These are phyloP conservation scores for Aplocera efformata DNA, from an alignment of 2,888 invertebrate genomes.

Conservation along the genomic window DNA sequence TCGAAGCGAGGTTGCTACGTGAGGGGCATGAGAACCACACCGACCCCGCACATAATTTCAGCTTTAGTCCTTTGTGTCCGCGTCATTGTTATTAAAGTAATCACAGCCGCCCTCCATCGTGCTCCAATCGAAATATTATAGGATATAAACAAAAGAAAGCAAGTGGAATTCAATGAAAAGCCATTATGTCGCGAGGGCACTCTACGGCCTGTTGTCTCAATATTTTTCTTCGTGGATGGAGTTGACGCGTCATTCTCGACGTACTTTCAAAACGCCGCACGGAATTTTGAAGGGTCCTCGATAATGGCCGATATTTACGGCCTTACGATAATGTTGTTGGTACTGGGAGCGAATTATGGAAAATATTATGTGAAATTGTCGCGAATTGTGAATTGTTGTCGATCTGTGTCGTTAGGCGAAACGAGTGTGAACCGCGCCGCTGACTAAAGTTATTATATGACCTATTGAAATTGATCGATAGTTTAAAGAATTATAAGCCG, in stretches of 20 bases:
- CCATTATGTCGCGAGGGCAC: conserved; percentile 77
- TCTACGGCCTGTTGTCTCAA: conserved; percentile 74
- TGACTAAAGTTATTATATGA: neutral
- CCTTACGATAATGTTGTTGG: conserved; percentile 73
- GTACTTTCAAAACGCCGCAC: conserved; percentile 68
- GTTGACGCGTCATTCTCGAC: conserved; percentile 75
- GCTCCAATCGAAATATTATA: conserved; percentile 78
- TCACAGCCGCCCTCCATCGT: conserved; percentile 74
- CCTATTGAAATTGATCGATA: conserved; percentile 15
- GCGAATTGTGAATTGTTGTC: conserved; percentile 36
- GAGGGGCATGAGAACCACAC: conserved; percentile 69
- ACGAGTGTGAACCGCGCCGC: conserved; percentile 4
- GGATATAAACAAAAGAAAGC: conserved; percentile 79
- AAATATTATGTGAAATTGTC: conserved; percentile 58
- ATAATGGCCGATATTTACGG: conserved; percentile 78
- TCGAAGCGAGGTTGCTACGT: conserved; percentile 58
- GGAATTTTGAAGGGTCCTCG: conserved; percentile 74
- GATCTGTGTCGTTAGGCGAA: conserved; percentile 6
- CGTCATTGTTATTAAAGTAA: conserved; percentile 79
- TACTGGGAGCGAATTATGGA: conserved; percentile 60
- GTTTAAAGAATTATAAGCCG: conserved; percentile 15
- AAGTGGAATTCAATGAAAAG: conserved; percentile 78
- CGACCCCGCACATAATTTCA: conserved; percentile 74
- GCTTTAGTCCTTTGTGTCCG: conserved; percentile 70
- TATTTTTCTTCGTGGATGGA: conserved; percentile 75